Evolutionary conservation across 2,113 vertebrate species (phyloP).

Genomic region (Catharus fuscescens): DNA sequence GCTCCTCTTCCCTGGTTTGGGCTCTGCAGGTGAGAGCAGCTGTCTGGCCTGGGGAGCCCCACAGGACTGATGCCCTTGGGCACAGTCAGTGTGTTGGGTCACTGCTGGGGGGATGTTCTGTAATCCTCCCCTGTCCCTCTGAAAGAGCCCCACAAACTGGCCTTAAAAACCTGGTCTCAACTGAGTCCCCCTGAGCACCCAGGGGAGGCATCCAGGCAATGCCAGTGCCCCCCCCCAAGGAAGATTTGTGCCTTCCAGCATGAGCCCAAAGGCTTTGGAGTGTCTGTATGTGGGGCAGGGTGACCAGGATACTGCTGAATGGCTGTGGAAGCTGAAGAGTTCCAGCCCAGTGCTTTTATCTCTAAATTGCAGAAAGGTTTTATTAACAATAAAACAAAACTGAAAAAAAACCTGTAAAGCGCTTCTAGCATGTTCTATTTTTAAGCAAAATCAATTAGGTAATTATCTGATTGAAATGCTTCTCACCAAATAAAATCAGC

Average conservation of each 20-base stretch:
- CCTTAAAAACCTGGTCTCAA: neutral
- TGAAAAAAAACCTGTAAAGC: neutral
- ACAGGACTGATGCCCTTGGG: neutral
- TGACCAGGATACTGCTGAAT: neutral
- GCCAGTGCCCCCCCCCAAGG: neutral
- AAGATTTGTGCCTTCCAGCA: neutral
- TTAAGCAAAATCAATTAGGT: constrained; percentile 73
- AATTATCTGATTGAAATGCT: constrained; percentile 63
- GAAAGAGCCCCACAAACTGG: neutral
- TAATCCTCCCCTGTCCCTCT: neutral
- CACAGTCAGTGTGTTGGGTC: fast-evolving
- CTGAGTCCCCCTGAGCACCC: neutral
- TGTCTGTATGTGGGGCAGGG: fast-evolving
- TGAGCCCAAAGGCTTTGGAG: neutral
- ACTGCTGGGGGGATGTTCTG: neutral
- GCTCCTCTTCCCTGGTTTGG: neutral
- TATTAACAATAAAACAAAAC: constrained; percentile 19
- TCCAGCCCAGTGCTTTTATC: neutral
- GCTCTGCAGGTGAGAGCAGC: neutral
- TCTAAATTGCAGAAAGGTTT: constrained; percentile 38
- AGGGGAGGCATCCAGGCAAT: neutral
- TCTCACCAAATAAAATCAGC: constrained; percentile 47
- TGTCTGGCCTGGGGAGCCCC: neutral
- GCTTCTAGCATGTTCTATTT: constrained; percentile 63
- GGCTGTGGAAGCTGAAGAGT: neutral